phyloP scores from a whole-genome alignment of 2,113 vertebrate genomes.

The Trematocara marginatum region DNA sequence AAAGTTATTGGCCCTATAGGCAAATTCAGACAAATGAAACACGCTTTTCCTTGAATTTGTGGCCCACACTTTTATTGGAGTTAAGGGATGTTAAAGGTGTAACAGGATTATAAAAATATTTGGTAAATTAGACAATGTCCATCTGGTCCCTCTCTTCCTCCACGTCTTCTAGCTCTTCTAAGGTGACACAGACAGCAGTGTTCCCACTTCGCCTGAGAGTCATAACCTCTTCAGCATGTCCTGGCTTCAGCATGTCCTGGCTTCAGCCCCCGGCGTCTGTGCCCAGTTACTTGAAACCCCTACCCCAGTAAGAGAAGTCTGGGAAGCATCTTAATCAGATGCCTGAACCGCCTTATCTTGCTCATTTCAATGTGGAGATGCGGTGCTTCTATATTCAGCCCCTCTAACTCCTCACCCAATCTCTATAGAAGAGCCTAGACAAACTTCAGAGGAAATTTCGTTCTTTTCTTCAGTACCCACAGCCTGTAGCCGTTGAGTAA shows the following conservation, averaged over 20 bases:
- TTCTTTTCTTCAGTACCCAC: not conserved
- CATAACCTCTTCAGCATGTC: not conserved
- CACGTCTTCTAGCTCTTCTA: not conserved
- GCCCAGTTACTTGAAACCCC: not conserved
- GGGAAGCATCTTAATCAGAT: not conserved
- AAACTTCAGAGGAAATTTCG: not conserved
- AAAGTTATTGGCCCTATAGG: not conserved
- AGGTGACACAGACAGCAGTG: not conserved
- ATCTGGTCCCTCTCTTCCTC: not conserved
- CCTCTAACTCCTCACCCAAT: not conserved
- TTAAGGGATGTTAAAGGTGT: not conserved
- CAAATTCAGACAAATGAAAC: not conserved
- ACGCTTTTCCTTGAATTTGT: not conserved
- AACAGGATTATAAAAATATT: not conserved
- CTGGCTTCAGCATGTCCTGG: not conserved
- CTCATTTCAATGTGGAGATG: not conserved
- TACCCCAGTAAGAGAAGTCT: not conserved
- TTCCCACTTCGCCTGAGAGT: not conserved
- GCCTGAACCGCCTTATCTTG: not conserved
- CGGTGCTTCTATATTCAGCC: not conserved
- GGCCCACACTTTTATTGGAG: not conserved
- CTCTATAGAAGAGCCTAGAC: not conserved
- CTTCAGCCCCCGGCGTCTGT: not conserved
- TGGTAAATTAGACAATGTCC: not conserved
- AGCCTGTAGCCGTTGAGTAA: fast-evolving